Conservation (phyloP, 2,113 vertebrate species). For the Trichechus manatus region DNA sequence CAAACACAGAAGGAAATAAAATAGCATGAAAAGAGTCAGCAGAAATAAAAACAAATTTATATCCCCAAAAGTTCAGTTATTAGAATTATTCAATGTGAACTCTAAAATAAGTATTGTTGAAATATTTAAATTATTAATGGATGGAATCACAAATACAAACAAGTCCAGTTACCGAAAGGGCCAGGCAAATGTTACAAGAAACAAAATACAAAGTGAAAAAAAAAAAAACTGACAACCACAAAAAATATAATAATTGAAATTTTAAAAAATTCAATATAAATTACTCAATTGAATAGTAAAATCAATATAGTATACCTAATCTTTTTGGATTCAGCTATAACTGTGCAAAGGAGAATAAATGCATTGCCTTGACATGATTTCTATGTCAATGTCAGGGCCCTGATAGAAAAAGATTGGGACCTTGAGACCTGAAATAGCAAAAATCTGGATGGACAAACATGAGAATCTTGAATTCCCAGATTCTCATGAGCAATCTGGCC, state of each 20-base stretch:
- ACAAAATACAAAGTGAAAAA: background rate
- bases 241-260: background rate
- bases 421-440: background rate
- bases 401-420: background rate
- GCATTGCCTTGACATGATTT: background rate
- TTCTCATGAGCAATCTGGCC: background rate
- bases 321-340: background rate
- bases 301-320: background rate
- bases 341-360: background rate
- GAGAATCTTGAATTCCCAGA: background rate
- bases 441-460: background rate
- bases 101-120: background rate
- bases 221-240: background rate
- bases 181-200: background rate
- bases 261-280: constrained; percentile 26
- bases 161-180: background rate
- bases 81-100: background rate
- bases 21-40: background rate
- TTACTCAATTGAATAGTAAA: background rate
- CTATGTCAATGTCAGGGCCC: background rate
- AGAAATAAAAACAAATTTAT: constrained; percentile 10
- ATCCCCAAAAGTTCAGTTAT: background rate
- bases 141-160: background rate
- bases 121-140: background rate
- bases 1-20: background rate